Evolutionary conservation across 2,797 vertebrate species (phyloP).

Genomic region (Cryptoblepharus egeriae): DNA sequence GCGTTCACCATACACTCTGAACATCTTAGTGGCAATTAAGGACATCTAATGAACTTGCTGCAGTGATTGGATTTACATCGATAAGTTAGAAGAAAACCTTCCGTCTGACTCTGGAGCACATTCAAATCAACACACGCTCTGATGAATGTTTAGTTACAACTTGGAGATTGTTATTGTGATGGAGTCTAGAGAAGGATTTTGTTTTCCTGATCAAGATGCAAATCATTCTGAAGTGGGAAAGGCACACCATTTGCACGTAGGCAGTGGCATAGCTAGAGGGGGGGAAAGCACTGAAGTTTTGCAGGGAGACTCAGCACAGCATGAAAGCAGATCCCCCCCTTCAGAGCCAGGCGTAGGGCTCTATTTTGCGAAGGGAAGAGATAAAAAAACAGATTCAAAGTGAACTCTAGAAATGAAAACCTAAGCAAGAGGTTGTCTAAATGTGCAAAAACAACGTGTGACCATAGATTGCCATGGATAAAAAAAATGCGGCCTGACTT

Average conservation of each 20-base stretch:
- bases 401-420: constrained; percentile 13
- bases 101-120: constrained; percentile 8
- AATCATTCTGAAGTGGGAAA: too few relatives aligned
- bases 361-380: too few relatives aligned
- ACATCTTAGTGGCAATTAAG: constrained; percentile 74
- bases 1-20: constrained; percentile 73
- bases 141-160: constrained; percentile 44
- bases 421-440: neutral
- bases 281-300: too few relatives aligned
- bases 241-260: too few relatives aligned
- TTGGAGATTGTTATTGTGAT: neutral
- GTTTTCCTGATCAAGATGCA: neutral
- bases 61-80: constrained; percentile 53
- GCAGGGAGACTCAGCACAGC: too few relatives aligned
- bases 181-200: neutral
- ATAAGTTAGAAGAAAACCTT: constrained; percentile 44
- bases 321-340: too few relatives aligned
- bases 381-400: constrained; percentile 12
- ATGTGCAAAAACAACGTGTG: neutral
- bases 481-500: too few relatives aligned
- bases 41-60: constrained; percentile 71
- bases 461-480: neutral
- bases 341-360: too few relatives aligned
- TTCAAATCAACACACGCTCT: constrained; percentile 42
- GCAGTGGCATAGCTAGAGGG: too few relatives aligned